Conservation (phyloP, 2,797 vertebrate species). For the Coregonus ussuriensis region DNA sequence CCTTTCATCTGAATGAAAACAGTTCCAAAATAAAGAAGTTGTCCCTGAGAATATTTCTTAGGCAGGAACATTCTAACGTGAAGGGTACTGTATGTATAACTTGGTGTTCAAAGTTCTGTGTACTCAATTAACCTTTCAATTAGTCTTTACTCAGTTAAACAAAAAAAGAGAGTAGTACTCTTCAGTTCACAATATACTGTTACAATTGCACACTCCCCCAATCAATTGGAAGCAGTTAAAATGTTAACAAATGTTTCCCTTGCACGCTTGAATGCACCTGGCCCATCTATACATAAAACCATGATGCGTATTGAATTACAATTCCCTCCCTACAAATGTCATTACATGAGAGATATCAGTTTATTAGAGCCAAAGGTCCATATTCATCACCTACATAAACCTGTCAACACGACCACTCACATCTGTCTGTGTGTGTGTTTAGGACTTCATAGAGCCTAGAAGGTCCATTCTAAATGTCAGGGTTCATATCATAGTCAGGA, state of each 20-base stretch:
- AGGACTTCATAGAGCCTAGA: neutral
- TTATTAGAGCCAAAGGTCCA: conserved; percentile 24
- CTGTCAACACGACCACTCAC: conserved; percentile 29
- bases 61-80: too few species aligned
- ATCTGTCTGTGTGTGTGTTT: neutral
- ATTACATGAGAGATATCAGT: conserved; percentile 28
- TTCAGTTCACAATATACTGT: neutral
- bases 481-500: neutral
- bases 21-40: too few species aligned
- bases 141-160: too few species aligned
- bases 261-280: conserved; percentile 1
- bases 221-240: too few species aligned
- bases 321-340: conserved; percentile 19
- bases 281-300: neutral
- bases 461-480: neutral
- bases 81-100: too few species aligned
- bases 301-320: conserved; percentile 11
- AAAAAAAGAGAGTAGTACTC: too few species aligned
- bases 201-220: neutral
- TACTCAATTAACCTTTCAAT: neutral
- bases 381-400: conserved; percentile 45
- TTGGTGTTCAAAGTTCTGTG: too few species aligned
- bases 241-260: neutral
- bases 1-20: neutral
- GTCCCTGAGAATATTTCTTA: too few species aligned